A percentile compares a stretch with the other conserved stretches of the same genome.
Conservation (phyloP, 2,888 invertebrate genomes). For the Empis livida region DNA sequence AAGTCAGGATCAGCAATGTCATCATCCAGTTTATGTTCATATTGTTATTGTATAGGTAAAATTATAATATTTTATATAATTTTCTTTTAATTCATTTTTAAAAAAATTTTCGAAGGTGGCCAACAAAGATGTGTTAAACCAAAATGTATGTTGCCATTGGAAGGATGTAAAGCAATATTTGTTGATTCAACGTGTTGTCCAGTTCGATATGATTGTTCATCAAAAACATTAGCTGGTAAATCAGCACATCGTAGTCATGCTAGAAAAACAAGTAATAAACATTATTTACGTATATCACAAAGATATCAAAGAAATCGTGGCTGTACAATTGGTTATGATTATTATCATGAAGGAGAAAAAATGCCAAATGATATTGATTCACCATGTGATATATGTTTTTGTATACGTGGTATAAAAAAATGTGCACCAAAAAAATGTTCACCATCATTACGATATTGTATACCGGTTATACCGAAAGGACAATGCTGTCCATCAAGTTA, state of each 20-base stretch:
- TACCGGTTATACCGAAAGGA: conserved; percentile 58
- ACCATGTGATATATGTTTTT: conserved; percentile 66
- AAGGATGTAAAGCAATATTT: conserved; percentile 41
- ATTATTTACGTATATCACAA: conserved; percentile 29
- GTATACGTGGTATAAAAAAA: conserved; percentile 55
- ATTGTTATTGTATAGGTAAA: conserved; percentile 66
- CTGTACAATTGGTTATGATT: conserved; percentile 47
- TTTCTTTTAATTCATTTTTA: neutral
- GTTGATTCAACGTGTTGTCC: conserved; percentile 57
- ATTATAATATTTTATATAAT: conserved; percentile 1
- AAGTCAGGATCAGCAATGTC: conserved; percentile 58
- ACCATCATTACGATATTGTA: conserved; percentile 60
- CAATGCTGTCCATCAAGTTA: conserved; percentile 79
- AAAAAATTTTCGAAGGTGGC: conserved; percentile 33
- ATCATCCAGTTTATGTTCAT: conserved; percentile 65
- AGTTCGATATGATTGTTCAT: conserved; percentile 57
- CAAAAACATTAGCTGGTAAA: conserved; percentile 26
- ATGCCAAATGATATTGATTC: conserved; percentile 38
- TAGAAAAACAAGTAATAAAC: conserved; percentile 28
- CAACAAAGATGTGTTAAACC: conserved; percentile 65
- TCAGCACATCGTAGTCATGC: conserved; percentile 27
- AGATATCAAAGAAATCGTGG: conserved; percentile 30
- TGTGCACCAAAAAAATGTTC: conserved; percentile 68
- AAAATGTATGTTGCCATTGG: conserved; percentile 60
- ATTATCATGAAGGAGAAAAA: conserved; percentile 58